These are phyloP conservation scores for Coptodon rendalli DNA, from an alignment of 2,113 vertebrate species.

Conservation along the genomic window DNA sequence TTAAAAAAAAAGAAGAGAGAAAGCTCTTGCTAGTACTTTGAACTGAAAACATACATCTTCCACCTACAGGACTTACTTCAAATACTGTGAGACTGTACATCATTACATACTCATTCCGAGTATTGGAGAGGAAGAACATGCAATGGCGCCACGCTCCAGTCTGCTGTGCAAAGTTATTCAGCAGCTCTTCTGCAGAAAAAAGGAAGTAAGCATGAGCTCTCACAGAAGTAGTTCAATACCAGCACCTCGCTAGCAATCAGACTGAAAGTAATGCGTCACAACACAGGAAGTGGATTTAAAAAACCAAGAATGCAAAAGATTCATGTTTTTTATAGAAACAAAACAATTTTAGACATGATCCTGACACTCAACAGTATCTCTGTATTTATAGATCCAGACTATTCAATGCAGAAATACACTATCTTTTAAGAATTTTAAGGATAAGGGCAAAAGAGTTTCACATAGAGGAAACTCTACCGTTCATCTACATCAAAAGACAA, in stretches of 20 bases:
- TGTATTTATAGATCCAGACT: background rate
- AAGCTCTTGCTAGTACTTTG: background rate
- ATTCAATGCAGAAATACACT: background rate
- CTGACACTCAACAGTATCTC: background rate
- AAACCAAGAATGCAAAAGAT: background rate
- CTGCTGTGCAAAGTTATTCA: slow-evolving; percentile 98
- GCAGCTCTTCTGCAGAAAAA: slow-evolving; percentile 87
- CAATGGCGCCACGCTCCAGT: slow-evolving; percentile 97
- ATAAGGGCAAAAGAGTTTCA: background rate
- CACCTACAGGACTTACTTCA: slow-evolving; percentile 79
- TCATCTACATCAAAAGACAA: background rate
- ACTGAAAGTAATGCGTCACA: slow-evolving; percentile 6
- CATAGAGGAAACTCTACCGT: background rate
- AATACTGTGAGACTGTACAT: slow-evolving; percentile 99
- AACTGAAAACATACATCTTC: background rate
- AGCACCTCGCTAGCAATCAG: background rate
- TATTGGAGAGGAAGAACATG: slow-evolving; percentile 96
- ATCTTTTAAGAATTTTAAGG: background rate
- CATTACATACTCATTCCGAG: slow-evolving; percentile 97
- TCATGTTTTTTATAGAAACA: background rate
- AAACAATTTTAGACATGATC: background rate
- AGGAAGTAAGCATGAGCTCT: slow-evolving; percentile 34
- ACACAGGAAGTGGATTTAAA: slow-evolving; percentile 30
- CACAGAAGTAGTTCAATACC: background rate
- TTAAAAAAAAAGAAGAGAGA: background rate